phyloP scores from a whole-genome alignment of 1,140 invertebrate species.

The Apocrypta bakeri region DNA sequence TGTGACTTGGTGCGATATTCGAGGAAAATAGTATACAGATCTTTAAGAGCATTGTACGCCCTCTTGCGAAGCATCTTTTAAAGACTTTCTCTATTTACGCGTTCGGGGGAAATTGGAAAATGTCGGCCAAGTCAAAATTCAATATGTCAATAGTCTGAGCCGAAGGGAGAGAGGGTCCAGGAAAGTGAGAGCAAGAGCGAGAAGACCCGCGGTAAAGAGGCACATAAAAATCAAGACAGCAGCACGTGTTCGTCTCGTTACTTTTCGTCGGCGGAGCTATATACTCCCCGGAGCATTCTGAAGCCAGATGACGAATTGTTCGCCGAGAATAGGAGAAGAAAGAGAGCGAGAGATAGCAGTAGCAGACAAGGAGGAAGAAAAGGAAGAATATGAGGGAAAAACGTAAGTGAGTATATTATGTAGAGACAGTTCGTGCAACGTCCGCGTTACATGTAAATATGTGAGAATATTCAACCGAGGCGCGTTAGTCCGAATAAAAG shows the following conservation, averaged over 20 bases:
- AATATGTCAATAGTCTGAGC: too few species aligned
- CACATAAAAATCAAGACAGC: slow-evolving; percentile 48
- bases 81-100: slow-evolving; percentile 7
- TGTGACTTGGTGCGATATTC: slow-evolving; percentile 7
- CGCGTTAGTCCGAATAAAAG: too few species aligned
- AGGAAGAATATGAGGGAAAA: slow-evolving; percentile 15
- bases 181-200: neutral
- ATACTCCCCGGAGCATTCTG: slow-evolving; percentile 54
- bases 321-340: slow-evolving; percentile 58
- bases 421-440: slow-evolving; percentile 46
- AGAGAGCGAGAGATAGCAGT: slow-evolving; percentile 16
- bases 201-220: slow-evolving; percentile 29
- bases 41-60: too few species aligned
- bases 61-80: too few species aligned
- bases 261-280: neutral
- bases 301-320: slow-evolving; percentile 69
- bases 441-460: slow-evolving; percentile 65
- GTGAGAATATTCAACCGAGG: slow-evolving; percentile 56
- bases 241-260: slow-evolving; percentile 51
- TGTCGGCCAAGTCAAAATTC: slow-evolving; percentile 23
- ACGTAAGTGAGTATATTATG: slow-evolving; percentile 3
- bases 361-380: slow-evolving; percentile 18
- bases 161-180: too few species aligned
- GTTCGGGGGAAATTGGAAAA: slow-evolving; percentile 28
- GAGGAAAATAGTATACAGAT: slow-evolving; percentile 7